phyloP scores from a whole-genome alignment of 2,888 invertebrate genomes.

The Harpagoxenus sublaevis region DNA sequence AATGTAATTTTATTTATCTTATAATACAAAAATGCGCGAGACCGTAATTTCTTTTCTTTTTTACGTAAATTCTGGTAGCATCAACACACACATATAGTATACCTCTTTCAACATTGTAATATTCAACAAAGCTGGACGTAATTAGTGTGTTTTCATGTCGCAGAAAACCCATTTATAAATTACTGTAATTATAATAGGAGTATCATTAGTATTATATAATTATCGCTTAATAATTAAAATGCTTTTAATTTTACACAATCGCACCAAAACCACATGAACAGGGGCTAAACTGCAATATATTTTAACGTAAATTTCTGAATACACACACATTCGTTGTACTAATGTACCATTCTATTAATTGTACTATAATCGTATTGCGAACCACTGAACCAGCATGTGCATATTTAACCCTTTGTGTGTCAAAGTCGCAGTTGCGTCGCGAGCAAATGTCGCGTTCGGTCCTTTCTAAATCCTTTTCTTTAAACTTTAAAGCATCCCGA shows the following conservation, averaged over 20 bases:
- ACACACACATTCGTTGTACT: not conserved
- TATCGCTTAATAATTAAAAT: slow-evolving; percentile 25
- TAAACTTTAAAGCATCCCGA: not conserved
- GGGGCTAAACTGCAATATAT: not conserved
- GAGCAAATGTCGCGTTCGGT: slow-evolving; percentile 32
- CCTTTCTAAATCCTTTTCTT: slow-evolving; percentile 17
- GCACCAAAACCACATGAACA: not conserved
- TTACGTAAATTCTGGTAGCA: not conserved
- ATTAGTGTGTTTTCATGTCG: not conserved
- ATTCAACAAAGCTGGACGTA: not conserved
- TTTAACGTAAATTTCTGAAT: not conserved
- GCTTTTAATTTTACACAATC: slow-evolving; percentile 11
- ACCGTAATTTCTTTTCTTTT: not conserved
- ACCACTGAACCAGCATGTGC: not conserved
- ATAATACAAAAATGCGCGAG: not conserved
- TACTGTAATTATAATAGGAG: slow-evolving; percentile 15
- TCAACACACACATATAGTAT: not conserved
- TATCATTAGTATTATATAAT: slow-evolving; percentile 25
- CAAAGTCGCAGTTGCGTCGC: not conserved
- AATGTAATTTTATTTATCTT: not conserved
- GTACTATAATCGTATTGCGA: not conserved
- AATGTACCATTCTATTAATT: not conserved
- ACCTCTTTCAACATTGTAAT: not conserved
- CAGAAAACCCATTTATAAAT: slow-evolving; percentile 14
- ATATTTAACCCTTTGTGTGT: slow-evolving; percentile 7